Conservation (phyloP, 2,797 vertebrate species). For the Caiman crocodilus region DNA sequence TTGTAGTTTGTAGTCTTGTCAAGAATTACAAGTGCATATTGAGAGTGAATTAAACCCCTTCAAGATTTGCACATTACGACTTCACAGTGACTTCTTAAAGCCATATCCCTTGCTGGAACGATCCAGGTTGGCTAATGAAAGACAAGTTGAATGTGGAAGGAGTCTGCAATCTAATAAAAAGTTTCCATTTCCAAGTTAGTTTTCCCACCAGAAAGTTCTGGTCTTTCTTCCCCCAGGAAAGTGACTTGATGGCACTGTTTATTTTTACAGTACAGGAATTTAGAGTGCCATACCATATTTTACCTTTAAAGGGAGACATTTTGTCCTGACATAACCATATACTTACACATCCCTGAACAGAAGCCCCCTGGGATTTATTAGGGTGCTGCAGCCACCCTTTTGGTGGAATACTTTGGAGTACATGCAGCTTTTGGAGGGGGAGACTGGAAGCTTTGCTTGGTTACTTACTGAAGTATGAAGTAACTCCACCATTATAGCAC, state of each 20-base stretch:
- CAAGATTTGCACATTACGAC: background rate
- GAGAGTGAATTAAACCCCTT: background rate
- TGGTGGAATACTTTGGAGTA: constrained; percentile 48
- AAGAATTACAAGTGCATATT: rapidly evolving
- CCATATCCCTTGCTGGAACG: constrained; percentile 40
- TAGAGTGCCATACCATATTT: constrained; percentile 56
- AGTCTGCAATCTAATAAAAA: constrained; percentile 46
- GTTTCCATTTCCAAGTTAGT: constrained; percentile 56
- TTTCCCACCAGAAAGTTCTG: constrained; percentile 77
- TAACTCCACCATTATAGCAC: constrained; percentile 48
- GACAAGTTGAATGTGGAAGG: constrained; percentile 50
- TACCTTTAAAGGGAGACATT: constrained; percentile 50
- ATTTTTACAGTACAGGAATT: constrained; percentile 75
- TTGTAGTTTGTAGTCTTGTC: background rate
- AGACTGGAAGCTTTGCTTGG: constrained; percentile 74
- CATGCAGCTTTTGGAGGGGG: constrained; percentile 50
- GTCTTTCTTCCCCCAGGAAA: constrained; percentile 65
- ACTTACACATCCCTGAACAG: constrained; percentile 30
- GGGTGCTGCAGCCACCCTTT: constrained; percentile 20
- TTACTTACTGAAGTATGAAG: constrained; percentile 52
- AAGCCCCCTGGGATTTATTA: constrained; percentile 18
- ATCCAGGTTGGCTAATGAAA: constrained; percentile 44
- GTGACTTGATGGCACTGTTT: constrained; percentile 70
- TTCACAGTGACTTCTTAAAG: constrained; percentile 28
- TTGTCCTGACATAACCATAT: constrained; percentile 24